Conservation (phyloP, 2,113 vertebrate genomes). For the Zosterops pallidus region DNA sequence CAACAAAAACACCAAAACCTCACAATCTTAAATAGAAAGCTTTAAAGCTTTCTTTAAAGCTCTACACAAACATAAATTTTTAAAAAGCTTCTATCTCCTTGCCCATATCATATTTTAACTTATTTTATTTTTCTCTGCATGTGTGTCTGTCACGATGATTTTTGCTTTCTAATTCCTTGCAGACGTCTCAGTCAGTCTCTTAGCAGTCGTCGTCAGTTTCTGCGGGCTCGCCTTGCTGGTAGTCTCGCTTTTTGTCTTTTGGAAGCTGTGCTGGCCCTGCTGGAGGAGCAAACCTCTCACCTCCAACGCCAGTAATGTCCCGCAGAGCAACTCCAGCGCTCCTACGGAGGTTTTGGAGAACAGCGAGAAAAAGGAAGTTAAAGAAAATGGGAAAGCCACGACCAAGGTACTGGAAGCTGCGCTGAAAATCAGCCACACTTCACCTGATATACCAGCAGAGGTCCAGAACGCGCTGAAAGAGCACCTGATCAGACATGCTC, state of each 20-base stretch:
- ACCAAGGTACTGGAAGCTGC: constrained; percentile 87
- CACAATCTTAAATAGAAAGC: background rate
- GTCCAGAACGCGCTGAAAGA: constrained; percentile 91
- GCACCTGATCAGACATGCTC: constrained; percentile 87
- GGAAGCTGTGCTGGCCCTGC: constrained; percentile 97
- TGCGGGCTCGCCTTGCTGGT: constrained; percentile 94
- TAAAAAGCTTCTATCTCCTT: background rate
- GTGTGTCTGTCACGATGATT: background rate
- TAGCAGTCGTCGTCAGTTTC: constrained; percentile 96
- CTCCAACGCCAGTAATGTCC: constrained; percentile 68
- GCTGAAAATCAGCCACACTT: constrained; percentile 99
- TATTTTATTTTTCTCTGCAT: background rate
- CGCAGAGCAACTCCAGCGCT: constrained; percentile 72
- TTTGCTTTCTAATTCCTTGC: constrained; percentile 61
- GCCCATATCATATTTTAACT: background rate
- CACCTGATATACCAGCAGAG: constrained; percentile 95
- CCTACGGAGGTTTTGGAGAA: constrained; percentile 80
- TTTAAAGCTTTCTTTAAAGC: background rate
- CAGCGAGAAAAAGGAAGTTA: constrained; percentile 81
- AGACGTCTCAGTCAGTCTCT: constrained; percentile 97
- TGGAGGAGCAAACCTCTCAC: constrained; percentile 91
- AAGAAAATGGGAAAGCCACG: constrained; percentile 81
- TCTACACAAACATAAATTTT: background rate
- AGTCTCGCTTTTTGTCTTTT: constrained; percentile 98
- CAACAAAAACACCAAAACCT: too few relatives aligned